Evolutionary conservation across 2,113 vertebrate genomes (phyloP), one percentile per base, ranked within the genome.

Genomic region (Menura novaehollandiae): DNA sequence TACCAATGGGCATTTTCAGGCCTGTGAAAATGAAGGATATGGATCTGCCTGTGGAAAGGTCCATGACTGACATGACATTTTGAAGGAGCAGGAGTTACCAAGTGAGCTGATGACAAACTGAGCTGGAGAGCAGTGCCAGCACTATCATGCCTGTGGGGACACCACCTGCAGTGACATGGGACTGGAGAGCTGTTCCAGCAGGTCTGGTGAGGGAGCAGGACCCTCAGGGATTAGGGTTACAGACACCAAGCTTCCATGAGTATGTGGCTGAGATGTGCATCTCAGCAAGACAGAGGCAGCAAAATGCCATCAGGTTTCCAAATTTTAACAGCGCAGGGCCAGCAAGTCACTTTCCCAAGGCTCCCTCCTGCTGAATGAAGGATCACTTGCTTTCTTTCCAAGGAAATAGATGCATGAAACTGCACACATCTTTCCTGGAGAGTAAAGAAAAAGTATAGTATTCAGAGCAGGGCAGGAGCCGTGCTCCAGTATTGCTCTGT

Each of bases 351-450:
- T 94, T 63, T 93, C 90, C 90, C 88, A 93, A 63, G 79, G 81
- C 83, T 94, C 93, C 72, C 67, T 88, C 73, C 82, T 71, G 78
- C 93, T 93, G 93, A 80, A 66, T 90, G 93, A 93, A 88, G 96
- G 74, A 91, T 96, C 67, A 37, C 85, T 96, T 77, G 88, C 67
- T 74, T 83, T 83, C 90, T 90, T 94, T 95, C 67, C 68, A 86
- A 92, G 92, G 72, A 96, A 94, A 86, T 84, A 93, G 86, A 92
- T 95, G 80, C 91, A 96, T 89, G 94, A 92, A 91, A 89, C 64
- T 81, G 91, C 84, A 81, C 56, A 66, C 52, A 80, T 78, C 88
- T 94, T 96, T 90, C 85, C 92, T 88, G 91, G 92, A 73, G 88
- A 95, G 75, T 88, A 93, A 92, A 93, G 88, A 87, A 85, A 94